These are phyloP conservation scores for Rutpela maculata DNA, from an alignment of 2,888 invertebrate genomes.

Conservation along the genomic window DNA sequence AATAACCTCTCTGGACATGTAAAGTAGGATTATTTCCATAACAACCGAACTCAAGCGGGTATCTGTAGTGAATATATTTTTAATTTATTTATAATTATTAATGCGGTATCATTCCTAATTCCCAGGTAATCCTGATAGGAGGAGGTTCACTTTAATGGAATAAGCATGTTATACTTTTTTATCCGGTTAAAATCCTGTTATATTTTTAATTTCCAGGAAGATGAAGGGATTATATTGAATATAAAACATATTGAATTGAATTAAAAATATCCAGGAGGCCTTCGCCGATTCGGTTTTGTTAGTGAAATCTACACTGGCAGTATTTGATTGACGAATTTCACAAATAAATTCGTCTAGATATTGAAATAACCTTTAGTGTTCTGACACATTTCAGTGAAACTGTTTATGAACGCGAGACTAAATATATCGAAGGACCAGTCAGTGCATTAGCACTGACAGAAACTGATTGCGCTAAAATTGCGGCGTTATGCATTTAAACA, in stretches of 20 bases:
- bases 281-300: background rate
- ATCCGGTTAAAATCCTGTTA: background rate
- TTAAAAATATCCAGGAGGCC: background rate
- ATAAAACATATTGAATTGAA: background rate
- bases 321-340: background rate
- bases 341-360: too few species aligned
- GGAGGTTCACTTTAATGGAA: background rate
- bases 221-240: background rate
- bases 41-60: background rate
- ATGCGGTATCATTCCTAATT: background rate
- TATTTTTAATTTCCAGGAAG: background rate
- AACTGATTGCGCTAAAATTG: too few species aligned
- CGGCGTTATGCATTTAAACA: too few species aligned
- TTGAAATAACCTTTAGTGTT: too few species aligned
- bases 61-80: slow-evolving; percentile 4
- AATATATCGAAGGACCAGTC: too few species aligned
- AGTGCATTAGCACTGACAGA: too few species aligned
- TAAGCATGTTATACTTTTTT: background rate
- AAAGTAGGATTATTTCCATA: slow-evolving; percentile 8
- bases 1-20: slow-evolving; percentile 1
- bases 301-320: background rate
- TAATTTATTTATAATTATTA: slow-evolving; percentile 17
- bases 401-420: too few species aligned
- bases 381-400: too few species aligned
- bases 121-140: slow-evolving; percentile 5